phyloP scores from a whole-genome alignment of 2,888 invertebrate genomes.

The Tiphia femorata region DNA sequence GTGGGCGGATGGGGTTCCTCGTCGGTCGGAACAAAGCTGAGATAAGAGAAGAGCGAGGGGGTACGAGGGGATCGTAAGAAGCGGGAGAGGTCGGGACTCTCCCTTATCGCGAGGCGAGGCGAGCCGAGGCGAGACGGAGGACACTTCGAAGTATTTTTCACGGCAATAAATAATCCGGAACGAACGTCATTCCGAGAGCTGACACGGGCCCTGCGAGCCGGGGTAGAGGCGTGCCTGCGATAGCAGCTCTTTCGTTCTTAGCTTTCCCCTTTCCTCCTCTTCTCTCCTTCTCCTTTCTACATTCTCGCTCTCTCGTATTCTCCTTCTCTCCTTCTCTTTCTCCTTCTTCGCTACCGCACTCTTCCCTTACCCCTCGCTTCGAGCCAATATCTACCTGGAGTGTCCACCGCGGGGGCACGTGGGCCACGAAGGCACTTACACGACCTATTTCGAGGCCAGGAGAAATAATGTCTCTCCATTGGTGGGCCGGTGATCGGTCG shows the following conservation, averaged over 20 bases:
- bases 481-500: conserved; percentile 56
- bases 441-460: conserved; percentile 54
- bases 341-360: conserved; percentile 19
- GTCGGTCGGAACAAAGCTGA: conserved; percentile 47
- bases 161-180: conserved; percentile 60
- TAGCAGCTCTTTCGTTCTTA: conserved; percentile 36
- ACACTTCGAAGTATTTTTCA: conserved; percentile 53
- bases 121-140: conserved; percentile 35
- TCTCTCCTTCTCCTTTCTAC: conserved; percentile 16
- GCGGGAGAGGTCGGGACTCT: conserved; percentile 11
- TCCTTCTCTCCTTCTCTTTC: conserved; percentile 20
- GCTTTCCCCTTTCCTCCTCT: conserved; percentile 24
- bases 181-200: conserved; percentile 52
- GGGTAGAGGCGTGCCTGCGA: conserved; percentile 40
- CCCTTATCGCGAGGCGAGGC: conserved; percentile 20
- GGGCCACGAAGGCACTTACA: conserved; percentile 50
- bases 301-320: conserved; percentile 6
- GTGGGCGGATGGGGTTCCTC: conserved; percentile 49
- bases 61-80: conserved; percentile 8
- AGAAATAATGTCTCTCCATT: conserved; percentile 59
- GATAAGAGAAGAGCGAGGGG: conserved; percentile 43
- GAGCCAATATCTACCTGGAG: conserved; percentile 45
- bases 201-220: conserved; percentile 33
- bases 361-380: conserved; percentile 10
- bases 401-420: conserved; percentile 43